Conservation (phyloP, 2,888 invertebrate species). For the Muschampia plurimacula region DNA sequence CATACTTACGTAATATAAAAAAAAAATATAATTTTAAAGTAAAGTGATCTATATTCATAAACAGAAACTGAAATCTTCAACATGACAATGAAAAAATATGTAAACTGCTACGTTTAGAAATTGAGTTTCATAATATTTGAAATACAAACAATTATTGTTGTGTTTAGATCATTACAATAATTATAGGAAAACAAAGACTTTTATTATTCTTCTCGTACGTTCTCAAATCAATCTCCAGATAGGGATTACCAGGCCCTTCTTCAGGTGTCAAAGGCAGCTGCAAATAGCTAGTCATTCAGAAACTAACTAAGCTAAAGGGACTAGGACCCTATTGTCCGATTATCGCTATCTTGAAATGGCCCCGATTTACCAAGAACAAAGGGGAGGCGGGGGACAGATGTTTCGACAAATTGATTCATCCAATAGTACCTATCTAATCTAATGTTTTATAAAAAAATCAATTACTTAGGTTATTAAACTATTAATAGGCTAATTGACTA, state of each 20-base stretch:
- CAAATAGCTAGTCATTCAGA: conserved; percentile 49
- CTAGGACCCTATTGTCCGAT: conserved; percentile 28
- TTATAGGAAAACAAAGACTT: too few species aligned
- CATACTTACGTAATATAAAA: too few species aligned
- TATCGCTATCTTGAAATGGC: not conserved
- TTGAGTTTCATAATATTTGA: too few species aligned
- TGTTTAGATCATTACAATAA: not conserved
- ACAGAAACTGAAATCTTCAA: too few species aligned
- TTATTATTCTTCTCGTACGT: not conserved
- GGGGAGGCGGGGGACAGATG: not conserved
- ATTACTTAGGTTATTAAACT: not conserved
- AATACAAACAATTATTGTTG: too few species aligned
- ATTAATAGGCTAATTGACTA: not conserved
- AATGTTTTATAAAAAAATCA: not conserved
- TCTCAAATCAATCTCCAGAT: conserved; percentile 19
- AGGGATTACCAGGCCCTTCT: not conserved
- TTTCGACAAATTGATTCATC: not conserved
- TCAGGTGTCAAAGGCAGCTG: conserved; percentile 49
- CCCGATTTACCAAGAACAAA: conserved; percentile 1
- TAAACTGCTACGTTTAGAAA: too few species aligned
- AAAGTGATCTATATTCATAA: too few species aligned
- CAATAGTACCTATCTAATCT: not conserved
- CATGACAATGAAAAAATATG: too few species aligned
- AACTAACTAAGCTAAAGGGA: conserved; percentile 11
- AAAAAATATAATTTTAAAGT: too few species aligned